Base-by-base conservation (phyloP, 2,797 vertebrate species). In the Phrynocephalus vlangalii region DNA sequence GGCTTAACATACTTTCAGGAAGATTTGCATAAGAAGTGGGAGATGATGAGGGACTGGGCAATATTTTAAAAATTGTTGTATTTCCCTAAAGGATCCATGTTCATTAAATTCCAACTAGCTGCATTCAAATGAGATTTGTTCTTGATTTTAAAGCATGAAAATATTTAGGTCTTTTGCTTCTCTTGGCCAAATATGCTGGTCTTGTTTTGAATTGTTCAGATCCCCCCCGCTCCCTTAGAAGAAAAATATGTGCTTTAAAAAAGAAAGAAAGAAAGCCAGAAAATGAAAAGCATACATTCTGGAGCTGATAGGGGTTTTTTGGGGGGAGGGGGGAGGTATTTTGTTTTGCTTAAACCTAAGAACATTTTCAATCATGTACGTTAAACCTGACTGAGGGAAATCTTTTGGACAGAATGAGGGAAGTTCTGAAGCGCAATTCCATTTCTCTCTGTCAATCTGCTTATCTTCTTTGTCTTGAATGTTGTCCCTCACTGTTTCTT, bases 381-480 rank as follows among this genome's bases (percentile, higher is more conserved):
- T 91, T 87, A 85, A 83, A 0, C 0, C 1, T 84, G 75, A 2
- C 70, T 6, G 5, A 28, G 44, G 44, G 1, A 88, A 79, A 87
- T 66, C 60, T 3, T 9, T 66, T 78, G 44, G 82, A 44, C 38
- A 10, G 72, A 72, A 33, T 16, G 16, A 22, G 38, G 66, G 8
- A 73, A 15, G 10, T 84, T 5, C 26, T 88, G 30, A 24, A 66
- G 18, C 7, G 6, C 71, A 83, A 84, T 72, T 33, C 30, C 13
- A 6, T 38, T n/a, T 91, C 85, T 67, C 1, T 78, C 79, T 90
- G 56, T 86, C 30, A 68, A 0, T 50, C 56, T 48, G 48, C 3
- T 2, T 68, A 10, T 22, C 85, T 88, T 86, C 13, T 73, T 88
- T 26, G 52, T n/a, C 71, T 77, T 77, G 50, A 28, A 89, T 84